These are phyloP conservation scores for Pemphigus obesinymphae DNA, from an alignment of 1,140 invertebrate species.

Conservation along the genomic window DNA sequence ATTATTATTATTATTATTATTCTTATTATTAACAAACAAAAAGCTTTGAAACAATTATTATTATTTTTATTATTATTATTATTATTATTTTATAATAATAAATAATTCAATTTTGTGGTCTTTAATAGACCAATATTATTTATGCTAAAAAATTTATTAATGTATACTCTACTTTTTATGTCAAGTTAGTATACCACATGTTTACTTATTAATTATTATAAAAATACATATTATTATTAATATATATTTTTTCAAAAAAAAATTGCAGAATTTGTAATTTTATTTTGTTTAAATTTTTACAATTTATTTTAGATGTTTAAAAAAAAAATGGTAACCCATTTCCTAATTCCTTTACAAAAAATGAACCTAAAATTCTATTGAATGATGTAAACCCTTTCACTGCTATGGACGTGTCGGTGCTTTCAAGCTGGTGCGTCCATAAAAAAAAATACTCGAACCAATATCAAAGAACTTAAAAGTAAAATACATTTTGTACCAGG, in stretches of 20 bases:
- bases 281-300: background rate
- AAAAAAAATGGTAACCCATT: too few species aligned
- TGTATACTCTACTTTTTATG: slow-evolving; percentile 36
- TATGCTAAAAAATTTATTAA: background rate
- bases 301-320: background rate
- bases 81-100: slow-evolving; percentile 28
- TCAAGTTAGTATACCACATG: slow-evolving; percentile 29
- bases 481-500: too few species aligned
- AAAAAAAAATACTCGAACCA: too few species aligned
- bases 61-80: background rate
- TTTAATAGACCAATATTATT: slow-evolving; percentile 16
- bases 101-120: slow-evolving; percentile 18
- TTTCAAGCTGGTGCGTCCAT: too few species aligned
- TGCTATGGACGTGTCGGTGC: too few species aligned
- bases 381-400: too few species aligned
- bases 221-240: slow-evolving; percentile 38
- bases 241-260: slow-evolving; percentile 30
- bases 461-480: too few species aligned
- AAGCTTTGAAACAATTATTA: slow-evolving; percentile 34
- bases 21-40: slow-evolving; percentile 7
- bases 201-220: slow-evolving; percentile 38
- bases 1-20: slow-evolving; percentile 29
- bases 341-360: too few species aligned
- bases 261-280: background rate
- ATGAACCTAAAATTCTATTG: too few species aligned